Evolutionary conservation across 2,888 invertebrate species (phyloP), one percentile per base, ranked within the genome.

Genomic region (Magallana nippona): DNA sequence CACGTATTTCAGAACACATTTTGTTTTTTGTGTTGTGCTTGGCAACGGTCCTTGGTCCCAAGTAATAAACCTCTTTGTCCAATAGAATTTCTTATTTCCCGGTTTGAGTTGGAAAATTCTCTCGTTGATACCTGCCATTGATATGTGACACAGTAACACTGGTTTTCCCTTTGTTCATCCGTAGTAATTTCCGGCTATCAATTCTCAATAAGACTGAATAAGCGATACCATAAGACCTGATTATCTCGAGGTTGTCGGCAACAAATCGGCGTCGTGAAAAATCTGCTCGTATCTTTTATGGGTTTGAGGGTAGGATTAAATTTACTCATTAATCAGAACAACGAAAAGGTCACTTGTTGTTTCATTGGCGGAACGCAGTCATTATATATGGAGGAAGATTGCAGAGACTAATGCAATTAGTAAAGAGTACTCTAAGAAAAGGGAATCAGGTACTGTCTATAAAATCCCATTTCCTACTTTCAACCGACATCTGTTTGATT

Each of bases 171-270:
- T 13, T 32, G 63, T 71, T 71, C 71, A 71, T 71, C 71, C 71
- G 22, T 71, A 22, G 22, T 71, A 71, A 71, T 71, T 71, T 71
- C 71, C 71, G 22, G 71, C 71, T 71, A 71, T 71, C 71, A 71
- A 71, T 71, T 71, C 71, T 32, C 71, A 71, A 71, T 71, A 71
- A 71, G 71, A 71, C 71, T 15, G 27, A 22, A 71, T 27, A 71
- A 71, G 71, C 71, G 32, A 71, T 71, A 71, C 71, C 71, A 27
- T 71, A 71, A 71, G 32, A 71, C 27, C 27, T 32, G 71, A 71
- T 71, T 71, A 71, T 32, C 27, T 32, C 32, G 71, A 71, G 32
- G 22, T 27, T 71, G 27, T 71, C 71, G 27, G 13, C 71, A 71
- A 71, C 71, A 27, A 22, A 71, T 71, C 71, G 32, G 32, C 71